Conservation (phyloP, 2,888 invertebrate species). For the Drosophila gaucha region DNA sequence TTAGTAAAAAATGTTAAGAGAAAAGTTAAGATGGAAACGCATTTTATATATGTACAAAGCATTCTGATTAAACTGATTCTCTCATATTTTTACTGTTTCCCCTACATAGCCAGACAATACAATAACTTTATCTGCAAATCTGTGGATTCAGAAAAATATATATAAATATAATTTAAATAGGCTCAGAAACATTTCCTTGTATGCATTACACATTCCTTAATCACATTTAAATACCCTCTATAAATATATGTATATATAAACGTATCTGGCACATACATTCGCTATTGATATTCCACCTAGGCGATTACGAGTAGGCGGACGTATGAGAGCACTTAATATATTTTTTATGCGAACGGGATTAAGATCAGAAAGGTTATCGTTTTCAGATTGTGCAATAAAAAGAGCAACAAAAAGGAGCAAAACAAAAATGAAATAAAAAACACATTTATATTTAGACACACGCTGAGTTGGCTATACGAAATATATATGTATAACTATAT, state of each 20-base stretch:
- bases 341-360: slow-evolving; percentile 24
- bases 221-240: neutral
- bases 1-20: neutral
- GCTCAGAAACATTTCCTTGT: neutral
- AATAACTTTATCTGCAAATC: too few relatives aligned
- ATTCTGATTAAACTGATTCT: too few relatives aligned
- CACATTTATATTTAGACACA: slow-evolving; percentile 17
- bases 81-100: too few relatives aligned
- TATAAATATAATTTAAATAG: neutral
- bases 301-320: slow-evolving; percentile 8
- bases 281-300: neutral
- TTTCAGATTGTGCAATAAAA: slow-evolving; percentile 31
- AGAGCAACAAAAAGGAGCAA: neutral
- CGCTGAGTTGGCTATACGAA: neutral
- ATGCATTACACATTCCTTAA: neutral
- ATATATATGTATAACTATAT: neutral
- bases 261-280: neutral
- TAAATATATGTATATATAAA: too few relatives aligned
- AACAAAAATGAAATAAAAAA: slow-evolving; percentile 7
- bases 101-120: too few relatives aligned
- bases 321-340: slow-evolving; percentile 8
- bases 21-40: neutral
- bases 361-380: slow-evolving; percentile 52
- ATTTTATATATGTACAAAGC: neutral
- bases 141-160: too few relatives aligned